Conservation (phyloP, 2,888 invertebrate genomes). For the Cephus pulcher region DNA sequence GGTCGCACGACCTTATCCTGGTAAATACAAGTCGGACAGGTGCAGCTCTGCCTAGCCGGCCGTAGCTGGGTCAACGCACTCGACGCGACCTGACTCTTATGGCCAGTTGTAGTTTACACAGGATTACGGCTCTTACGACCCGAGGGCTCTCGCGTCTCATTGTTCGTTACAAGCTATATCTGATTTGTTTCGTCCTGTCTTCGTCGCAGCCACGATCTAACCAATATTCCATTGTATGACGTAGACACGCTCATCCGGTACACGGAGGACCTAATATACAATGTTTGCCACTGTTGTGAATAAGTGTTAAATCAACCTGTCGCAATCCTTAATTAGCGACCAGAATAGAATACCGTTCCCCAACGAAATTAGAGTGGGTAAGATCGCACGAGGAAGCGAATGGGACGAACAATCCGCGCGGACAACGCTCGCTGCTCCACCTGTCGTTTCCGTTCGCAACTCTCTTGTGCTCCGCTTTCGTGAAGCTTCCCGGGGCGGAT, state of each 20-base stretch:
- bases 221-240: not conserved
- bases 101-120: slow-evolving; percentile 1
- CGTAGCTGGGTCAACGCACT: slow-evolving; percentile 62
- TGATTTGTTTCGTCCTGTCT: not conserved
- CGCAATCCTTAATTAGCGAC: not conserved
- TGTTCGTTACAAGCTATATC: not conserved
- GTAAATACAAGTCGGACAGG: slow-evolving; percentile 45
- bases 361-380: not conserved
- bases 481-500: slow-evolving; percentile 23
- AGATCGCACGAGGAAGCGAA: not conserved
- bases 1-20: slow-evolving; percentile 51
- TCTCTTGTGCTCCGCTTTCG: slow-evolving; percentile 28
- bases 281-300: not conserved
- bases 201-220: not conserved
- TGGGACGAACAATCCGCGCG: not conserved
- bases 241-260: not conserved
- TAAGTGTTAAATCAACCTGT: not conserved
- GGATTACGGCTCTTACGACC: not conserved
- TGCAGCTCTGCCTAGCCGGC: slow-evolving; percentile 55
- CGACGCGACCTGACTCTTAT: slow-evolving; percentile 34
- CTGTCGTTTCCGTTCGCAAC: slow-evolving; percentile 22
- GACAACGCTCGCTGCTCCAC: slow-evolving; percentile 25
- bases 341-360: not conserved
- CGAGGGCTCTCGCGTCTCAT: not conserved
- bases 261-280: not conserved